These are phyloP conservation scores for Tragelaphus strepsiceros DNA, from an alignment of 2,113 vertebrate genomes.

Conservation along the genomic window DNA sequence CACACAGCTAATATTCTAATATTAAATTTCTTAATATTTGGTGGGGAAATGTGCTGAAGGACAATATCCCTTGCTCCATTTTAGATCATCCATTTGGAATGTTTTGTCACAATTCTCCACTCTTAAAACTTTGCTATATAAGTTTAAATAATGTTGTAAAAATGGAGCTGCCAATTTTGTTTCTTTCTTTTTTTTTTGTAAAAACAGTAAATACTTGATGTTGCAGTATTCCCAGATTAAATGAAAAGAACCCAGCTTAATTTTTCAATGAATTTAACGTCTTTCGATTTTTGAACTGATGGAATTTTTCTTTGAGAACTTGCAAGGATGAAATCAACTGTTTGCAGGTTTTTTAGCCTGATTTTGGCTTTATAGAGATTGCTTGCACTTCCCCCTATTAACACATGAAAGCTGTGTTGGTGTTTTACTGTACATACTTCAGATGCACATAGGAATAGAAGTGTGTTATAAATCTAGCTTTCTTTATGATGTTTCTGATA, in stretches of 20 bases:
- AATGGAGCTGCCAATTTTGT: conserved; percentile 71
- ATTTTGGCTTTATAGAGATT: conserved; percentile 69
- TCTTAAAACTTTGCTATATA: conserved; percentile 19
- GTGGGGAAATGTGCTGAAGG: conserved; percentile 72
- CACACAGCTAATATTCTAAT: conserved; percentile 57
- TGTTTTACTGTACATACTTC: conserved; percentile 83
- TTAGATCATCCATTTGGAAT: conserved; percentile 66
- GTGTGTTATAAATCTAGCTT: conserved; percentile 79
- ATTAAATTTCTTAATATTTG: conserved; percentile 61
- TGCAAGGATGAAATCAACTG: conserved; percentile 77
- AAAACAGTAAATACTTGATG: conserved; percentile 71
- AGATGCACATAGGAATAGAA: conserved; percentile 80
- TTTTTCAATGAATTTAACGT: conserved; percentile 57
- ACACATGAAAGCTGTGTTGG: conserved; percentile 78
- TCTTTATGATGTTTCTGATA: conserved; percentile 83
- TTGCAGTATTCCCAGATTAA: conserved; percentile 64
- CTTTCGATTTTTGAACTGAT: conserved; percentile 42
- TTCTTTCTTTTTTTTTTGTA: conserved; percentile 53
- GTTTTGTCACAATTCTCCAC: conserved; percentile 68
- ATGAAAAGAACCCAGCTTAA: conserved; percentile 63
- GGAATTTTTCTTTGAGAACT: conserved; percentile 68
- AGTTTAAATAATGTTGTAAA: conserved; percentile 51
- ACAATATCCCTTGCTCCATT: conserved; percentile 72
- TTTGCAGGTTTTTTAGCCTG: conserved; percentile 63
- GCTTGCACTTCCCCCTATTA: conserved; percentile 74